These are phyloP conservation scores for Lasioglossum oenotherae DNA, from an alignment of 2,888 invertebrate species.

Conservation along the genomic window DNA sequence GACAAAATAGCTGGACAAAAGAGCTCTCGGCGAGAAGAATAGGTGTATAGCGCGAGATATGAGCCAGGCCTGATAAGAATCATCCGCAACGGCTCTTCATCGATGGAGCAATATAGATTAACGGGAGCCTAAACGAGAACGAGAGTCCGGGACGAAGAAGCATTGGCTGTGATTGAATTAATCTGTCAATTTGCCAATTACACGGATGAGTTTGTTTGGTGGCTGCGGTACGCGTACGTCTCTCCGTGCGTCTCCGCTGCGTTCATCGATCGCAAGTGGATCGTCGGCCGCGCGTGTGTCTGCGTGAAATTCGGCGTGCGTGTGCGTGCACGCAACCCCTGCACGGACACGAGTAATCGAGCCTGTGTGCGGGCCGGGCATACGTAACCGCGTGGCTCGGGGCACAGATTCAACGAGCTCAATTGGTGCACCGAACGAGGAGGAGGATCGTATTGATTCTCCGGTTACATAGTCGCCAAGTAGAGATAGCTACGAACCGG, in stretches of 20 bases:
- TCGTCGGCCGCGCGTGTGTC: slow-evolving; percentile 59
- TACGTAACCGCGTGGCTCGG: slow-evolving; percentile 82
- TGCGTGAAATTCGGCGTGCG: slow-evolving; percentile 34
- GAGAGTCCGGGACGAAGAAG: slow-evolving; percentile 64
- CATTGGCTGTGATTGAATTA: slow-evolving; percentile 82
- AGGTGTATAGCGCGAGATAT: not conserved
- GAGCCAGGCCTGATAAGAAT: slow-evolving; percentile 19
- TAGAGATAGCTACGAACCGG: slow-evolving; percentile 63
- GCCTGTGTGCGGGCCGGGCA: slow-evolving; percentile 69
- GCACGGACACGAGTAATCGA: slow-evolving; percentile 69
- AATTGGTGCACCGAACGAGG: slow-evolving; percentile 81
- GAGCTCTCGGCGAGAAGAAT: not conserved
- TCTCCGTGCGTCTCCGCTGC: slow-evolving; percentile 69
- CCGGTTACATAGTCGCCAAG: slow-evolving; percentile 73
- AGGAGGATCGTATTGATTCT: slow-evolving; percentile 81
- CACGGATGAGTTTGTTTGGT: slow-evolving; percentile 84
- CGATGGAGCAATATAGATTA: slow-evolving; percentile 51
- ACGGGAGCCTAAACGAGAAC: slow-evolving; percentile 55
- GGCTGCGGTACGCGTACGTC: slow-evolving; percentile 72
- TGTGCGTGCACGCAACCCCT: slow-evolving; percentile 20
- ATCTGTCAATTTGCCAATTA: slow-evolving; percentile 84
- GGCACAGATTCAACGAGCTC: slow-evolving; percentile 84
- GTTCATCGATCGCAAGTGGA: slow-evolving; percentile 79
- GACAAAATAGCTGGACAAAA: not conserved
- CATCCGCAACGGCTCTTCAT: slow-evolving; percentile 38